These are phyloP conservation scores for Helogale parvula DNA, from an alignment of 2,113 vertebrate genomes.

Conservation along the genomic window DNA sequence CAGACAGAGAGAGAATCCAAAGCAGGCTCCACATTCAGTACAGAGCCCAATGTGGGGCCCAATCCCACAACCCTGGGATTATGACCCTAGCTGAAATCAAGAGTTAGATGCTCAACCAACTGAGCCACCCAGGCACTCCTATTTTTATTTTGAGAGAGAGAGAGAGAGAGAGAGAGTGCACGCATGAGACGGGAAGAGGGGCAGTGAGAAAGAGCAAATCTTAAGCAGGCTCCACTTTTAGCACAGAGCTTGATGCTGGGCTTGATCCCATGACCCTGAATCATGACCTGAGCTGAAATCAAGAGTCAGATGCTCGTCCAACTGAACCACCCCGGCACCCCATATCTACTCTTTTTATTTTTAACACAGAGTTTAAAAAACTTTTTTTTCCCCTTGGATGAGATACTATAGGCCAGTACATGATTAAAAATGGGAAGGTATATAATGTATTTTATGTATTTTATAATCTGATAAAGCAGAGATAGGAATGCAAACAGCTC, in stretches of 20 bases:
- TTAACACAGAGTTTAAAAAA: neutral
- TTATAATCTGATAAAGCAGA: neutral
- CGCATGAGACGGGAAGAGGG: no score
- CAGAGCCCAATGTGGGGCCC: neutral
- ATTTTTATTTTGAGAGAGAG: no score
- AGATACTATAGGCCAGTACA: neutral
- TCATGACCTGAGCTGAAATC: neutral
- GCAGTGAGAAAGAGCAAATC: no score
- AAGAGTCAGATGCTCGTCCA: neutral
- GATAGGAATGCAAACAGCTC: neutral
- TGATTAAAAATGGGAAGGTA: neutral
- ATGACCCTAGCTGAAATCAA: neutral
- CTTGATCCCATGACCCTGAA: no score
- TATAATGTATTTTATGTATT: neutral
- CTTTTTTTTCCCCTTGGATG: neutral
- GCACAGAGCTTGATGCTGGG: no score
- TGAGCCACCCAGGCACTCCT: neutral
- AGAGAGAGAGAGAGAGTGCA: no score
- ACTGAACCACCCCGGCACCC: neutral
- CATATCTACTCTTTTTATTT: neutral
- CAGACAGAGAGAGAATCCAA: neutral
- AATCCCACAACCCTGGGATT: neutral
- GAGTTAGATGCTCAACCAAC: neutral
- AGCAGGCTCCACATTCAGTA: neutral
- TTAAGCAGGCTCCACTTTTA: neutral